Evolutionary conservation across 2,888 invertebrate genomes (phyloP).

Genomic region (Limnephilus marmoratus): DNA sequence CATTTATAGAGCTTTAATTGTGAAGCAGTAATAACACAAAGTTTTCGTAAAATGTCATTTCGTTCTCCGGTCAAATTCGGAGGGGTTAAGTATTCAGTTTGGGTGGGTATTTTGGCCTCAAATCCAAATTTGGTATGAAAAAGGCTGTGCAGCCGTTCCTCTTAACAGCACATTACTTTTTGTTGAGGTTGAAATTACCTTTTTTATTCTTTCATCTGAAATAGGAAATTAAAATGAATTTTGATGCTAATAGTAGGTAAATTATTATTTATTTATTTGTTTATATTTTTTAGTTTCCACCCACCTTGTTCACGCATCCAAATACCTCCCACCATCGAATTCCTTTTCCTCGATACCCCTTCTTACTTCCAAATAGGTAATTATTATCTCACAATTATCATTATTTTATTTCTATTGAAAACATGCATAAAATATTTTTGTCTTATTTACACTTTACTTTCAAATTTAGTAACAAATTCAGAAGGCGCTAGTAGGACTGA

Average conservation of each 20-base stretch:
- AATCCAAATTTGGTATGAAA: too few species aligned
- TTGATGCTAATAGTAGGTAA: not conserved
- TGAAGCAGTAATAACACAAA: too few species aligned
- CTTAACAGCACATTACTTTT: not conserved
- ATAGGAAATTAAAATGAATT: not conserved
- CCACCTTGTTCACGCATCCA: not conserved
- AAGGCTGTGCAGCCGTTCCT: too few species aligned
- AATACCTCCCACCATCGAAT: not conserved
- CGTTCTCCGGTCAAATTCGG: too few species aligned
- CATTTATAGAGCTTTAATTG: too few species aligned
- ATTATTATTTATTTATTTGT: not conserved
- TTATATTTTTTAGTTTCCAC: not conserved
- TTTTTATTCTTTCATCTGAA: not conserved
- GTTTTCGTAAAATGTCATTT: too few species aligned
- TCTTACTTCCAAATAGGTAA: not conserved
- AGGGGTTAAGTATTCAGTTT: too few species aligned
- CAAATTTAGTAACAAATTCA: constrained; percentile 74
- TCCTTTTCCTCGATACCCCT: not conserved
- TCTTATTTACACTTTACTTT: not conserved
- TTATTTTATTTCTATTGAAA: not conserved
- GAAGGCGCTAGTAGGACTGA: constrained; percentile 74
- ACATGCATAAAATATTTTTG: not conserved
- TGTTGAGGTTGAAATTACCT: not conserved
- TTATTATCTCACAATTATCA: not conserved
- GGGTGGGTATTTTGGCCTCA: too few species aligned